Percentiles rank a stretch among this genome's conserved stretches.
These are phyloP conservation scores for Gnathonemus echidnorhynchus DNA, from an alignment of 2,113 vertebrate genomes.

Conservation along the genomic window DNA sequence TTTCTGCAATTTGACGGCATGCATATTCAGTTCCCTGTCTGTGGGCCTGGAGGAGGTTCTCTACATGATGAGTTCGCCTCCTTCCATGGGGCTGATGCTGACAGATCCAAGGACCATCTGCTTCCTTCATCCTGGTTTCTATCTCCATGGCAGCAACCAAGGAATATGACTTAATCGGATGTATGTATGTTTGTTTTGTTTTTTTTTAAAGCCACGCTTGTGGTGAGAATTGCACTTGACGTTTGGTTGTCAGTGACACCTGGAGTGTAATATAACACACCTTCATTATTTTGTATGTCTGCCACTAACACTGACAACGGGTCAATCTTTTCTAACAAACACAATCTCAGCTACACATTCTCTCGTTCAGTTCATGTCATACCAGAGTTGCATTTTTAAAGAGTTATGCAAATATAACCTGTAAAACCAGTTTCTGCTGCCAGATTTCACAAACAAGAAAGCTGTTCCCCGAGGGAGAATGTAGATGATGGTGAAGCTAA, in stretches of 20 bases:
- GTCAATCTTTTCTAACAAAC: not conserved
- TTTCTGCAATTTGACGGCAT: not conserved
- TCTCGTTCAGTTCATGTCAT: not conserved
- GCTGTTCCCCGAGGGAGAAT: not conserved
- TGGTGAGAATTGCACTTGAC: not conserved
- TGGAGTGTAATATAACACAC: not conserved
- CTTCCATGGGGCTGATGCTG: not conserved
- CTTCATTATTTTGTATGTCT: not conserved
- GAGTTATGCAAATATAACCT: not conserved
- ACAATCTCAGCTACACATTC: not conserved
- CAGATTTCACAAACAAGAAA: not conserved
- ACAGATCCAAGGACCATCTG: not conserved
- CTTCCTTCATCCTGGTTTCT: not conserved
- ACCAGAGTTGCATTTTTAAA: not conserved
- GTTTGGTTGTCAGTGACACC: not conserved
- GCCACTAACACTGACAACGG: not conserved
- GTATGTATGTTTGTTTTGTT: not conserved
- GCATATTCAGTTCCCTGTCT: not conserved
- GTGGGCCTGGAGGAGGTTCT: not conserved
- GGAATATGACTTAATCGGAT: not conserved
- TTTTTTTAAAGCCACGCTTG: not conserved
- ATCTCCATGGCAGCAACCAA: slow-evolving; percentile 1
- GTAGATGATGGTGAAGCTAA: not conserved
- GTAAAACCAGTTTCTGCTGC: not conserved
- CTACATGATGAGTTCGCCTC: not conserved